These are phyloP conservation scores for Scylla paramamosain DNA, from an alignment of 1,140 invertebrate genomes.

Conservation along the genomic window DNA sequence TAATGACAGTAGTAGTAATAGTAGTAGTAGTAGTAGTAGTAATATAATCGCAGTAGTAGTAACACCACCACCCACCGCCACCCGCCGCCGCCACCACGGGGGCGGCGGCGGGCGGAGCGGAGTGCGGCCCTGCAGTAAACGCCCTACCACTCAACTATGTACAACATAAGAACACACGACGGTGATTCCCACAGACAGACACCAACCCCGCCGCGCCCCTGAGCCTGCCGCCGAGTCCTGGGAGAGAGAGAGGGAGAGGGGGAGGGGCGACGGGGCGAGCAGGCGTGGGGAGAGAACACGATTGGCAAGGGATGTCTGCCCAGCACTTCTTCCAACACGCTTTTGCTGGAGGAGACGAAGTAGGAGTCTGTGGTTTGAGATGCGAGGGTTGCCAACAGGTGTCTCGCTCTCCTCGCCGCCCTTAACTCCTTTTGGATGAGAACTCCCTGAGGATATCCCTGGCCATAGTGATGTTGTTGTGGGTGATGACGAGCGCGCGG, in stretches of 20 bases:
- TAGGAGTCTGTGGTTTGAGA: no score
- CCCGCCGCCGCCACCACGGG: not conserved
- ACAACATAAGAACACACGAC: constrained; percentile 60
- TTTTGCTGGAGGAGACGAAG: no score
- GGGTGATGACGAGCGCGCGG: constrained; percentile 92
- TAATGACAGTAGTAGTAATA: not conserved
- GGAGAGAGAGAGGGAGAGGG: no score
- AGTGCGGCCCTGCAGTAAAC: not conserved
- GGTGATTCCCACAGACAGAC: constrained; percentile 60
- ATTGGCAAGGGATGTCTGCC: not conserved
- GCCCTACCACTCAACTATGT: not conserved
- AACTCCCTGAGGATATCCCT: constrained; percentile 97
- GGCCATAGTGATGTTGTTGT: constrained; percentile 96
- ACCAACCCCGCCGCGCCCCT: not conserved
- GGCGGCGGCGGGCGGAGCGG: no score
- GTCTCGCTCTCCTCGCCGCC: no score
- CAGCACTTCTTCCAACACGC: no score
- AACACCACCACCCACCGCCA: not conserved
- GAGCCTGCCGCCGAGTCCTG: not conserved
- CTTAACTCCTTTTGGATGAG: constrained; percentile 83
- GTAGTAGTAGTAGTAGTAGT: not conserved
- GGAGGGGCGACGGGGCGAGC: no score
- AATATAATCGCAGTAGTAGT: not conserved
- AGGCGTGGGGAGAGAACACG: not conserved
- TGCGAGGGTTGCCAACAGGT: no score